Conservation (phyloP, 2,113 vertebrate species). For the Ornithorhynchus anatinus region DNA sequence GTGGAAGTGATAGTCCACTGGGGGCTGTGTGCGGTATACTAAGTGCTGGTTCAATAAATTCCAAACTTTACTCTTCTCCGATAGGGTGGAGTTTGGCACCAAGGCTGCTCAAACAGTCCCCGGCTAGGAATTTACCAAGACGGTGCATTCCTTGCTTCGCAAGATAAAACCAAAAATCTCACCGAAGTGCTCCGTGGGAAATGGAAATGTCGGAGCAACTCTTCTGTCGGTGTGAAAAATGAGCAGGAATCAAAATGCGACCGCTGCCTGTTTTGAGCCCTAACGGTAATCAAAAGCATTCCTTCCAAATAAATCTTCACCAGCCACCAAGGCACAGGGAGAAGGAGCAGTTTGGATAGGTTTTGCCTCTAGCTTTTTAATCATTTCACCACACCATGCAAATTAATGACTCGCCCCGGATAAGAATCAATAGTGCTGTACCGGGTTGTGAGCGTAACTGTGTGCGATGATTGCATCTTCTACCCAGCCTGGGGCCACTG, state of each 20-base stretch:
- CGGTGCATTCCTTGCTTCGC: too few species aligned
- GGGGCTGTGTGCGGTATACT: too few species aligned
- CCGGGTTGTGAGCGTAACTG: accelerated
- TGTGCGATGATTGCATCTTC: too few species aligned
- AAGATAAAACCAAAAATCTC: too few species aligned
- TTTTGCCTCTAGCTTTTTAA: slow-evolving; percentile 6
- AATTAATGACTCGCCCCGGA: neutral
- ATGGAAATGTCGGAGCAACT: neutral
- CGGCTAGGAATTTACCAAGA: too few species aligned
- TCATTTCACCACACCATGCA: neutral
- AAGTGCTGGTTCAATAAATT: too few species aligned
- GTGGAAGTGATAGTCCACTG: too few species aligned
- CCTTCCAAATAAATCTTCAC: slow-evolving; percentile 38
- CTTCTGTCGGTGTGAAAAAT: slow-evolving; percentile 7
- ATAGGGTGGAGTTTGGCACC: too few species aligned
- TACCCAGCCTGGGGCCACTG: too few species aligned
- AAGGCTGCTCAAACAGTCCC: too few species aligned
- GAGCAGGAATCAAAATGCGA: slow-evolving; percentile 29
- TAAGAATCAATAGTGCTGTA: neutral
- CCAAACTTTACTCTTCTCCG: too few species aligned
- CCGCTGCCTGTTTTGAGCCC: neutral
- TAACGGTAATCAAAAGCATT: slow-evolving; percentile 34
- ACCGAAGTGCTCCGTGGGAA: neutral
- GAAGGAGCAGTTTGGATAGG: neutral
- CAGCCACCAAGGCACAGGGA: neutral